These are phyloP conservation scores for Achlya flavicornis DNA, from an alignment of 2,888 invertebrate genomes.

Conservation along the genomic window DNA sequence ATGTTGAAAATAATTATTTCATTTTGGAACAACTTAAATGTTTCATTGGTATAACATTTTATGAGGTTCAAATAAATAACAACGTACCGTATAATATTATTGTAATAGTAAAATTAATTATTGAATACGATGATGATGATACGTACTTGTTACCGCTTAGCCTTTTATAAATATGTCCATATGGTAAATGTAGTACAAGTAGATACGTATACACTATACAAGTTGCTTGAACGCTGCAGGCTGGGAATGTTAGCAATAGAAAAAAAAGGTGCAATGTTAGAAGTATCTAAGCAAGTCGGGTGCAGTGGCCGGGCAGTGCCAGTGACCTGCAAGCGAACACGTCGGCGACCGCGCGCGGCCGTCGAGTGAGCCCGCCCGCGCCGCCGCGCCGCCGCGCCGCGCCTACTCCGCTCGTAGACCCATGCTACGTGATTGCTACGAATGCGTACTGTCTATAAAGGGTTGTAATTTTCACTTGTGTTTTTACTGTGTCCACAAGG, in stretches of 20 bases:
- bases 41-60: no score
- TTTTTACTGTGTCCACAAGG: not conserved
- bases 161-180: slow-evolving; percentile 5
- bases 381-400: not conserved
- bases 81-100: not conserved
- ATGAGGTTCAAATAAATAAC: no score
- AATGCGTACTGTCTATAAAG: slow-evolving; percentile 32
- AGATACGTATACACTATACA: slow-evolving; percentile 31
- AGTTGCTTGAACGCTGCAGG: slow-evolving; percentile 55
- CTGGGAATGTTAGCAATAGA: slow-evolving; percentile 76
- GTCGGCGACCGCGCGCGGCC: slow-evolving; percentile 26
- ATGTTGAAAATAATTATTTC: no score
- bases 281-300: slow-evolving; percentile 80
- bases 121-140: not conserved
- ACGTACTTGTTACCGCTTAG: slow-evolving; percentile 11
- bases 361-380: slow-evolving; percentile 26
- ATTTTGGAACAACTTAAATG: no score
- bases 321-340: slow-evolving; percentile 71
- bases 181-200: not conserved
- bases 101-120: not conserved
- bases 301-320: slow-evolving; percentile 79
- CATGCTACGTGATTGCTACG: slow-evolving; percentile 64
- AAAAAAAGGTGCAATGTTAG: slow-evolving; percentile 79
- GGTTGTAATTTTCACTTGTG: not conserved
- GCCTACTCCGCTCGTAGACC: slow-evolving; percentile 54